Evolutionary conservation across 2,888 invertebrate species (phyloP), one percentile per base, ranked within the genome.

Genomic region (Frankliniella fusca): DNA sequence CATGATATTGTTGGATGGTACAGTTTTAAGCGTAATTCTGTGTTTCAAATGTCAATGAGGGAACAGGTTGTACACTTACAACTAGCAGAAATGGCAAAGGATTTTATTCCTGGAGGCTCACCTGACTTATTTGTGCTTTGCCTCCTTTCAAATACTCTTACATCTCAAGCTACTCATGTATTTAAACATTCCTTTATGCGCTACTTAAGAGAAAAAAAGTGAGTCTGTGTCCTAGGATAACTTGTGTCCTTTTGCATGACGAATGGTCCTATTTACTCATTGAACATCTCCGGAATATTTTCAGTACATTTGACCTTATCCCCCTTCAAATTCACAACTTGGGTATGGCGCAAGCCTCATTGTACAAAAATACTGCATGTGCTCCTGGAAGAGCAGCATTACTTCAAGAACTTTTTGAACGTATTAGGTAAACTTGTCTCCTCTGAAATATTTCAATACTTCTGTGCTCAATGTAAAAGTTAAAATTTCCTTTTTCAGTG

Each of bases 111-210:
- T 27, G 27, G 12, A 12, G 27, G 70, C 70, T 27, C 70, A 9
- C 70, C 70, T 9, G 70, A 76, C 23, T 27, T 76, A 12, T 76
- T 76, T 27, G 70, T 76, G 12, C n/a, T 76, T 12, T 76, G 70
- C 27, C 70, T 76, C 2, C 70, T 76, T 27, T 27, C 70, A 23
- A 76, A 27, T 27, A 76, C 23, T 10, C 27, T 76, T 23, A 76
- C 70, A 76, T 76, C 70, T 27, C 23, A 76, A 76, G 70, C 70
- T 27, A 76, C 70, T 12, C 70, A 76, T 76, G 70, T 76, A 23
- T 76, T 76, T 12, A 76, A 76, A 76, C 70, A 76, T 76, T 76
- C 70, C 70, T 76, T 76, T 27, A 76, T 76, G 70, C 70, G 70
- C 70, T 76, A 76, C 27, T 10, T 76, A 7, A 76, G 27, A 27